Evolutionary conservation across 2,888 invertebrate species (phyloP), one percentile per base, ranked within the genome.

Genomic region (Pemphredon lugubris): DNA sequence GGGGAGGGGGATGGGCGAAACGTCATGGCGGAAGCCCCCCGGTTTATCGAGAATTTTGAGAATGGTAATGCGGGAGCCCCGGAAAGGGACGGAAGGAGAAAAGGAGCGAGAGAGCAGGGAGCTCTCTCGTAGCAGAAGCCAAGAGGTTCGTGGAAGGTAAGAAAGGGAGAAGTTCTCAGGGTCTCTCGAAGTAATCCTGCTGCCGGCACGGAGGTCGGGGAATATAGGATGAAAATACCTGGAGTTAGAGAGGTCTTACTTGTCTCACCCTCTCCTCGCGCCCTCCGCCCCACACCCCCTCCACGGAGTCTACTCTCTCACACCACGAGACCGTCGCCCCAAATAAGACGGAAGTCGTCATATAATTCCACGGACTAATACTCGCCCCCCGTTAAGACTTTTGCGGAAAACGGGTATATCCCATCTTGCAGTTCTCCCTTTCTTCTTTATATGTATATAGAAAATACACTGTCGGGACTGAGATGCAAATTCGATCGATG

Each of bases 181-280:
- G 85, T 86, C 85, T 85, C 85, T 84, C 72, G 74, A 79, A 88
- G 87, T 89, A 89, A 89, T 89, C 88, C 88, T 85, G 74, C 81
- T 54, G 69, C 61, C 64, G 83, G 84, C 72, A 81, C 79, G 74
- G 77, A 84, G 85, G 82, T 85, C 84, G 81, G 81, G 78, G 85
- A 88, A 89, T 88, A 88, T 88, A 87, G 87, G 88, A 89, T 88
- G 89, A 89, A 89, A 89, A 89, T 89, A 89, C 88, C 88, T 88
- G 85, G 88, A 89, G 88, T 89, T 88, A 86, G 88, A 84, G 83
- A 87, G 87, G 88, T 88, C 88, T 89, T 89, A 79, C 79, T 77
- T 54, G 57, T 73, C 77, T 75, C 82, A 45, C 72, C 79, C n/a
- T n/a, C n/a, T 60, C 75, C 51, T 57, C 72, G 42, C 57, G 61